Evolutionary conservation across 2,888 invertebrate genomes (phyloP).

Genomic region (Cerastis leucographa): DNA sequence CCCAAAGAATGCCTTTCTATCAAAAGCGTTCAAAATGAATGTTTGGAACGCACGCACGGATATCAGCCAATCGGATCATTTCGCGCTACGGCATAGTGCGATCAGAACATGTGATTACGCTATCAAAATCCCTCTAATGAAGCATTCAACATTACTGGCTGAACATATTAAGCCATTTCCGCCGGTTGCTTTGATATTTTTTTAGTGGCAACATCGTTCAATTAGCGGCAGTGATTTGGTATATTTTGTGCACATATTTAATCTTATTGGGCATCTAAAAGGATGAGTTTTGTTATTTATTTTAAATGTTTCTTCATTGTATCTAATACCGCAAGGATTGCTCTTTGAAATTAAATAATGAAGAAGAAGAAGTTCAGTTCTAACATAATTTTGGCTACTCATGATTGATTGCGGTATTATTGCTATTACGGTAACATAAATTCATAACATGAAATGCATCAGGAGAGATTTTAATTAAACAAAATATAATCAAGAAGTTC

Average conservation of each 20-base stretch:
- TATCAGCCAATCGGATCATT: slow-evolving; percentile 76
- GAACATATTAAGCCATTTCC: slow-evolving; percentile 78
- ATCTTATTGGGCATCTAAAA: slow-evolving; percentile 73
- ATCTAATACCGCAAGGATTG: slow-evolving; percentile 36
- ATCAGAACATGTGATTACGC: slow-evolving; percentile 75
- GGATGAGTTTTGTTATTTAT: slow-evolving; percentile 66
- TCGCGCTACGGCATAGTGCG: slow-evolving; percentile 77
- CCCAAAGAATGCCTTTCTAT: slow-evolving; percentile 68
- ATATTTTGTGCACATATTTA: slow-evolving; percentile 74
- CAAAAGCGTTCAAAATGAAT: slow-evolving; percentile 70
- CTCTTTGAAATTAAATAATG: slow-evolving; percentile 32
- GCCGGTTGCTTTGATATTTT: slow-evolving; percentile 80
- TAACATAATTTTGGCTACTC: slow-evolving; percentile 26
- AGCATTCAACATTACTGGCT: slow-evolving; percentile 72
- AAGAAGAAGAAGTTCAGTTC: neutral
- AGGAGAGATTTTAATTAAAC: slow-evolving; percentile 44
- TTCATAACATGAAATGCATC: slow-evolving; percentile 38
- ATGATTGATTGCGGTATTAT: slow-evolving; percentile 46
- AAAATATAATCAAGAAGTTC: slow-evolving; percentile 12
- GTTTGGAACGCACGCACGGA: slow-evolving; percentile 76
- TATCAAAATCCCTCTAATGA: slow-evolving; percentile 81
- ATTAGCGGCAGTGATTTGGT: slow-evolving; percentile 84
- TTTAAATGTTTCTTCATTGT: slow-evolving; percentile 47
- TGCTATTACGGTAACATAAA: slow-evolving; percentile 32
- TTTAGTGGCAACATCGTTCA: slow-evolving; percentile 74